Evolutionary conservation across 2,797 vertebrate species (phyloP), one percentile per base, ranked within the genome.

Genomic region (Molossus alvarezi): DNA sequence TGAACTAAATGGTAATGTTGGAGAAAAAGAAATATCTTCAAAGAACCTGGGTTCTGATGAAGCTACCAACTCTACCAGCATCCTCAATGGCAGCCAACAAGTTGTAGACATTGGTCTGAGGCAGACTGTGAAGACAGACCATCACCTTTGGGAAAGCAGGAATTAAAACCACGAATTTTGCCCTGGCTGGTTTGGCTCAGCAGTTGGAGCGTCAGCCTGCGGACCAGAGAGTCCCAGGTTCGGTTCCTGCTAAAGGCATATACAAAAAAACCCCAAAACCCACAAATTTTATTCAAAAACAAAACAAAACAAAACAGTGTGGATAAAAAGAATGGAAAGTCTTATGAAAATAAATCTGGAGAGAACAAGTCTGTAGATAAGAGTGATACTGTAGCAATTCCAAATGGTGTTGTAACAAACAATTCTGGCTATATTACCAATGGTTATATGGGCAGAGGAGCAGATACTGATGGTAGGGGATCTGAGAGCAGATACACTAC

Each of bases 401-500:
- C 99, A 87, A 99, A 99, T 55, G 99, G 99, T 12, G 97, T 99
- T 89, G 98, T 99, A 88, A 99, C 99, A 57, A 98, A 84, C 86
- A 98, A 97, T 98, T 99, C 99, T 96, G 98, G 98, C 97, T 99
- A 99, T 83, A 99, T 99, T 97, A 99, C 99, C 29, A 99, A 99
- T 98, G 99, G 99, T 98, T 99, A 99, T 89, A 98, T 99, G 82
- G 98, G 99, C 98, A 99, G 99, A 98, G 98, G 98, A 82, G 98
- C 98, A 0, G 99, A 99, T 96, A 99, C 99, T 62, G 99, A 99
- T 96, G 99, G 99, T 81, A 99, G 99, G 12, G 99, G 99, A 93
- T 99, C 99, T 0, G 99, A 99, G 98, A 99, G 99, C 91, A 99
- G 99, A 98, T 99, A 99, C 97, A 99, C 99, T 91, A 99, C 99